phyloP scores from a whole-genome alignment of 2,113 vertebrate genomes.

The Anseranas semipalmata region DNA sequence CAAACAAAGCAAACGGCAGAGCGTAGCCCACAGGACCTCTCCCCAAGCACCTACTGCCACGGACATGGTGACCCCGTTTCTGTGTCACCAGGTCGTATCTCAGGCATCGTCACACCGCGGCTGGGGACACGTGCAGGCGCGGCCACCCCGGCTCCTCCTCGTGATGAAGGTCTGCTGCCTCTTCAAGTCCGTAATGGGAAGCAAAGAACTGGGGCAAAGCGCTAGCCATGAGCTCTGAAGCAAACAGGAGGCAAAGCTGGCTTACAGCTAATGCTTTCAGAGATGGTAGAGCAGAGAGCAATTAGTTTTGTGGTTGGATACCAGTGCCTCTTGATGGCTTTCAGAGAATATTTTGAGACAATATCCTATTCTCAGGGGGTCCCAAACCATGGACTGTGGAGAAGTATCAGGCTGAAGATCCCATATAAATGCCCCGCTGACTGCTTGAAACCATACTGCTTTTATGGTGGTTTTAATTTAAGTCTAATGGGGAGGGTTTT shows the following conservation, averaged over 20 bases:
- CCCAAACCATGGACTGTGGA: neutral
- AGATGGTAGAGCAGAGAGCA: neutral
- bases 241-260: neutral
- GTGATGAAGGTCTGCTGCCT: neutral
- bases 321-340: neutral
- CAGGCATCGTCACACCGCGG: neutral
- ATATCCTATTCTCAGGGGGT: slow-evolving; percentile 5
- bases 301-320: neutral
- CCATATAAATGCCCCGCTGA: slow-evolving; percentile 13
- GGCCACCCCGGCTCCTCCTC: neutral
- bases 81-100: neutral
- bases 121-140: neutral
- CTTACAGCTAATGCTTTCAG: neutral
- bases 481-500: neutral
- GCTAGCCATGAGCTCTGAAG: neutral
- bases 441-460: slow-evolving; percentile 10
- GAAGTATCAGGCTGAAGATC: neutral
- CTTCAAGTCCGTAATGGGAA: neutral
- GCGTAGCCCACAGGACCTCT: rapidly evolving
- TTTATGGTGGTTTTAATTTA: slow-evolving; percentile 42
- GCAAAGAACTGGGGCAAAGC: neutral
- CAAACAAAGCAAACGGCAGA: neutral
- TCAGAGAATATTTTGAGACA: slow-evolving; percentile 31
- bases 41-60: neutral
- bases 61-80: neutral